A percentile compares a stretch with the other conserved stretches of the same genome.
Conservation (phyloP, 2,888 invertebrate species). For the Pycnomerus fuliginosus region DNA sequence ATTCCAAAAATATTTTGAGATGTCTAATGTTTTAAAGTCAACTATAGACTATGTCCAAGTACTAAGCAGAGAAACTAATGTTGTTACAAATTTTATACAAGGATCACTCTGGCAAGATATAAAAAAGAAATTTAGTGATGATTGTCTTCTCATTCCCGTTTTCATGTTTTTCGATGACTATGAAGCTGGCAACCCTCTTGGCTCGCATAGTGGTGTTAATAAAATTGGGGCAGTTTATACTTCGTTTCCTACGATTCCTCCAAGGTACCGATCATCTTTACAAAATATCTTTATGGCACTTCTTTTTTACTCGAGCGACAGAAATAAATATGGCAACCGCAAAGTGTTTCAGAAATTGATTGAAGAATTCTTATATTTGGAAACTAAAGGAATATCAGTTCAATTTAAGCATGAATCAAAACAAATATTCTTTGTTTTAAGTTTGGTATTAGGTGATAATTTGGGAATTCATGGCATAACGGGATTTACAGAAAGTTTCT, state of each 20-base stretch:
- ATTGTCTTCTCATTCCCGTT: background rate
- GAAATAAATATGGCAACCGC: background rate
- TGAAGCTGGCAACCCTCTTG: background rate
- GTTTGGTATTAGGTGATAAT: background rate
- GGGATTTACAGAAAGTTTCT: background rate
- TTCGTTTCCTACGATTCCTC: background rate
- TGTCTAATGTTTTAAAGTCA: background rate
- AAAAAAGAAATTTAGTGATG: background rate
- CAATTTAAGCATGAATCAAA: background rate
- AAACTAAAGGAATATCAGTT: background rate
- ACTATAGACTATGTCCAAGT: background rate
- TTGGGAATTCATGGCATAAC: background rate
- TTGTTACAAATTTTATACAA: background rate
- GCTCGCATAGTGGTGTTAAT: background rate
- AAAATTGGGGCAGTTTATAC: background rate
- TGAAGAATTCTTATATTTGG: background rate
- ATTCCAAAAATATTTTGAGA: background rate
- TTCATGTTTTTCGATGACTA: background rate
- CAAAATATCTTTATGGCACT: background rate
- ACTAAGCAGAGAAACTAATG: no score
- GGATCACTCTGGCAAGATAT: background rate
- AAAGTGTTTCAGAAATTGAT: background rate
- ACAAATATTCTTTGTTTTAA: background rate
- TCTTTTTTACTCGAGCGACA: background rate
- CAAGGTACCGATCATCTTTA: background rate